Evolutionary conservation across 2,113 vertebrate species (phyloP).

Genomic region (Anthoscopus minutus): DNA sequence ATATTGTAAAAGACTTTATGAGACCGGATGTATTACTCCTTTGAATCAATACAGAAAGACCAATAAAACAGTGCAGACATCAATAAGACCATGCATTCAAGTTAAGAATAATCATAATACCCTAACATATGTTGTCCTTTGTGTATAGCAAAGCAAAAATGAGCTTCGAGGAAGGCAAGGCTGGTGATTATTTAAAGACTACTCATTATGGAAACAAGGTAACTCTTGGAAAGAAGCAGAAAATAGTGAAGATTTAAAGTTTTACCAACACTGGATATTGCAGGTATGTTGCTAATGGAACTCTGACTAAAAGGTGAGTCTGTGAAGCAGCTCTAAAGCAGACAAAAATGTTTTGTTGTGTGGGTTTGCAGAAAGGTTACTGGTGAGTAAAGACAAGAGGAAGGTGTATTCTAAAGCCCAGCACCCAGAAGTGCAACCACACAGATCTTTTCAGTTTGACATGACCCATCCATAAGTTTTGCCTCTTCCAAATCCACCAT

Average conservation of each 20-base stretch:
- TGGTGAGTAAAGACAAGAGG: background rate
- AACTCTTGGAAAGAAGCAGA: background rate
- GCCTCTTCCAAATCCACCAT: background rate
- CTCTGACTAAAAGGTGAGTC: background rate
- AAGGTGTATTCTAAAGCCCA: background rate
- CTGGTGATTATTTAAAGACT: background rate
- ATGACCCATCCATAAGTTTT: background rate
- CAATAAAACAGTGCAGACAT: background rate
- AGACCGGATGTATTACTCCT: background rate
- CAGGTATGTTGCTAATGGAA: background rate
- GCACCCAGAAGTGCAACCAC: background rate
- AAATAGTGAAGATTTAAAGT: background rate
- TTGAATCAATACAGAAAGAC: background rate
- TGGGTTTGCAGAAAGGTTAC: background rate
- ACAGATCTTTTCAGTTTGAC: background rate
- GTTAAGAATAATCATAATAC: background rate
- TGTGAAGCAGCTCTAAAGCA: background rate
- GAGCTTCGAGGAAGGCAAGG: background rate
- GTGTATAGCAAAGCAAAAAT: background rate
- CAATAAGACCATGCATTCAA: background rate
- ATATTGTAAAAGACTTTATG: background rate
- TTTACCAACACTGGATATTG: background rate
- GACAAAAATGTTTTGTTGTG: background rate
- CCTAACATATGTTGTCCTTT: background rate
- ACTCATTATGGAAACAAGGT: background rate